Percentiles rank a stretch among this genome's conserved stretches.
phyloP scores from a whole-genome alignment of 2,888 invertebrate genomes.

The Deilephila porcellus region DNA sequence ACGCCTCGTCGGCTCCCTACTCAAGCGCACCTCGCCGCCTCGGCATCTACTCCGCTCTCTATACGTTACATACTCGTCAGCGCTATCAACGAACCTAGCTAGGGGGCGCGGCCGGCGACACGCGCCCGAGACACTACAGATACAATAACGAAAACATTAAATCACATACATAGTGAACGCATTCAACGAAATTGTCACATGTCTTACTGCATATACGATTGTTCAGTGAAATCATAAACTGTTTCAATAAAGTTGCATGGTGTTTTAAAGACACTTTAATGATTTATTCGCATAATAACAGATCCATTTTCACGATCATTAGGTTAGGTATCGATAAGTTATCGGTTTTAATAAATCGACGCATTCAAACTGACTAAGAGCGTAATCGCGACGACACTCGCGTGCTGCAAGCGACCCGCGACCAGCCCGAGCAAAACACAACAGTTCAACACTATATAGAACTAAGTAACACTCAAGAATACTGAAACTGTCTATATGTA shows the following conservation, averaged over 20 bases:
- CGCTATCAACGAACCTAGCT: neutral
- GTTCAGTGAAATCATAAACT: constrained; percentile 3
- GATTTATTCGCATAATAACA: too few relatives aligned
- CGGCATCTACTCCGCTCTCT: constrained; percentile 4
- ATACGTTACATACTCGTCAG: neutral
- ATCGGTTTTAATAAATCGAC: neutral
- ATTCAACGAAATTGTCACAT: constrained; percentile 9
- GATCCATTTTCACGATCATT: neutral
- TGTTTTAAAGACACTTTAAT: too few relatives aligned
- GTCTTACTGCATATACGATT: neutral
- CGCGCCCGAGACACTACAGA: neutral
- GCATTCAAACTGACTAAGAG: neutral
- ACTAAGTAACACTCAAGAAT: constrained; percentile 31
- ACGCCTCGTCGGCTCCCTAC: constrained; percentile 9
- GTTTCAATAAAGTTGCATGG: constrained; percentile 1
- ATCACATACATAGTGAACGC: neutral
- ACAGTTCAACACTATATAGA: constrained; percentile 28
- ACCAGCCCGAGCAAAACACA: constrained; percentile 1
- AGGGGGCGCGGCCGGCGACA: constrained; percentile 1
- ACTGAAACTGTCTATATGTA: constrained; percentile 33
- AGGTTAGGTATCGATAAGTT: too few relatives aligned
- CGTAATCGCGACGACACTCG: neutral
- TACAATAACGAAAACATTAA: constrained; percentile 18
- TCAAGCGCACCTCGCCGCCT: constrained; percentile 3
- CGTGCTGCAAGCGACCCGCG: neutral